A percentile compares a stretch with the other conserved stretches of the same genome.
Conservation (phyloP, 1,140 invertebrate species). For the Chymomyza costata region DNA sequence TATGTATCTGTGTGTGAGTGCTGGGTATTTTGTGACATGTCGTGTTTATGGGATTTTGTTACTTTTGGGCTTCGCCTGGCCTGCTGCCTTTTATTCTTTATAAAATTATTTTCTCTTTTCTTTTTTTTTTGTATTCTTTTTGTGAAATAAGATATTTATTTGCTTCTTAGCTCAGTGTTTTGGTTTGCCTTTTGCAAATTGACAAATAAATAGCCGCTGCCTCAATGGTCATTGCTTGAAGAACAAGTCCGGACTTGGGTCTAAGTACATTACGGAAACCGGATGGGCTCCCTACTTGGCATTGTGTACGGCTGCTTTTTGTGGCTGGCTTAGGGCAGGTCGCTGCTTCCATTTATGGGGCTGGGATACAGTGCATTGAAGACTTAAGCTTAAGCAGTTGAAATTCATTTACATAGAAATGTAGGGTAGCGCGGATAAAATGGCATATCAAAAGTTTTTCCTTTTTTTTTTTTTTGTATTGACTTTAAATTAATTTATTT, state of each 20-base stretch:
- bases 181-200: slow-evolving; percentile 52
- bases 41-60: slow-evolving; percentile 67
- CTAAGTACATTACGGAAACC: too few relatives aligned
- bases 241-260: too few relatives aligned
- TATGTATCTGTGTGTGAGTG: slow-evolving; percentile 5
- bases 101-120: slow-evolving; percentile 57
- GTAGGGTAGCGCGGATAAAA: too few relatives aligned
- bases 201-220: slow-evolving; percentile 61
- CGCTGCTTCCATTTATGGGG: slow-evolving; percentile 19
- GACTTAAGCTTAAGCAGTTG: too few relatives aligned
- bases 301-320: slow-evolving; percentile 44
- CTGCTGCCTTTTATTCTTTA: slow-evolving; percentile 15
- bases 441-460: too few relatives aligned
- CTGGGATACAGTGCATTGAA: too few relatives aligned
- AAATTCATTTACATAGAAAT: too few relatives aligned
- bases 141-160: slow-evolving; percentile 67
- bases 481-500: too few relatives aligned
- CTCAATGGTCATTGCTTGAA: too few relatives aligned
- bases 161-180: slow-evolving; percentile 47
- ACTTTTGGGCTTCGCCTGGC: slow-evolving; percentile 23
- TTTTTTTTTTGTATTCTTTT: slow-evolving; percentile 51
- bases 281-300: slow-evolving; percentile 23
- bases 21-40: slow-evolving; percentile 63
- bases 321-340: slow-evolving; percentile 38
- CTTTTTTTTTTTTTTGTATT: too few relatives aligned